phyloP scores from a whole-genome alignment of 1,140 invertebrate species.

The Centruroides sculpturatus region DNA sequence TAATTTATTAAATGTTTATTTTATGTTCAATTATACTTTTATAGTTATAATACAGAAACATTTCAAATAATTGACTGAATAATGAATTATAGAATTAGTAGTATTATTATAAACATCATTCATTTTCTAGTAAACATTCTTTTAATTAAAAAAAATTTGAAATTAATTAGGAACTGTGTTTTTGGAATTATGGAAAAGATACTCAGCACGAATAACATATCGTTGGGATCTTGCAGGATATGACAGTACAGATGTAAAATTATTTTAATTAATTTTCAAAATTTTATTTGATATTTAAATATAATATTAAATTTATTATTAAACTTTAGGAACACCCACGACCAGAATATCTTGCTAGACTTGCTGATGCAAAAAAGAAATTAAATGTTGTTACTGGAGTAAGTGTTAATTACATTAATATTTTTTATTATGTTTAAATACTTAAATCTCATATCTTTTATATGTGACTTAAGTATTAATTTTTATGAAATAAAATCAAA shows the following conservation, averaged over 20 bases:
- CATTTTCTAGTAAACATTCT: too few relatives aligned
- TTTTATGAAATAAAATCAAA: too few relatives aligned
- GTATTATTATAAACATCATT: too few relatives aligned
- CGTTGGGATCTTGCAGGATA: conserved; percentile 79
- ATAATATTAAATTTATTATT: conserved; percentile 15
- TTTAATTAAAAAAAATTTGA: too few relatives aligned
- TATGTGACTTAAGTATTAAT: too few relatives aligned
- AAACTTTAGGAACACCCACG: conserved; percentile 65
- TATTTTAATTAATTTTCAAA: conserved; percentile 22
- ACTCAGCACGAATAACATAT: conserved; percentile 77
- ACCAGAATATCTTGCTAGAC: conserved; percentile 55
- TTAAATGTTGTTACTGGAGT: conserved; percentile 15
- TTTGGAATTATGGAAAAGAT: conserved; percentile 89
- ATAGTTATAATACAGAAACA: too few relatives aligned
- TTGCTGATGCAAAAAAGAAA: conserved; percentile 48
- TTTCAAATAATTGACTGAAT: too few relatives aligned
- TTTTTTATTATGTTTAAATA: conserved; percentile 18
- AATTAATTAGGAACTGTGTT: conserved; percentile 52
- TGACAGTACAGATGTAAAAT: conserved; percentile 32
- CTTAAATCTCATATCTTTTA: too few relatives aligned
- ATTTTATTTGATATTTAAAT: too few relatives aligned
- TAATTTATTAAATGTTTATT: too few relatives aligned
- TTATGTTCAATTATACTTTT: too few relatives aligned
- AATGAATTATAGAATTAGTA: too few relatives aligned
- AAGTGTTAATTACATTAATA: conserved; percentile 5